Base-by-base conservation (phyloP, 2,888 invertebrate species). In the Diaprepes abbreviatus region DNA sequence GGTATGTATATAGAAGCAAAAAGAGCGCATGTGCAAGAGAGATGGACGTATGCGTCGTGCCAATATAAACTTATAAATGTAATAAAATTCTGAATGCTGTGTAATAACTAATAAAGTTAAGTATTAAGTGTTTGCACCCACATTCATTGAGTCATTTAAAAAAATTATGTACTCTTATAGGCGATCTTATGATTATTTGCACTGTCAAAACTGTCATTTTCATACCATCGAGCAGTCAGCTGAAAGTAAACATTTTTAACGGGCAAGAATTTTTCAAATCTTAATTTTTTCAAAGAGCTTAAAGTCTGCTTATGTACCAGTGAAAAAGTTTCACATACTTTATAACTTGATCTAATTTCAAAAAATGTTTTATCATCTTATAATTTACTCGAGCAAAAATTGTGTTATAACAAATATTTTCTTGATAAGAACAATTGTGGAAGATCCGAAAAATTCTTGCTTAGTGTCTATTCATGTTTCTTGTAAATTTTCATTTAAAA, bases 41-140 rank as follows among this genome's bases (percentile, higher is more conserved):
- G 50, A 59, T 70, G 66, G 71, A 73, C 63, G 74, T 40, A 60
- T 69, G 73, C 70, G 73, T 84, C 82, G 85, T 85, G 85, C 85
- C 85, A 85, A 85, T 84, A 84, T 80, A 81, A 81, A 76, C 78
- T 78, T 76, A 63, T 83, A 82, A 82, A 83, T 83, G 83, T 83
- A 83, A 82, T 79, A 80, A 81, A 81, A 78, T 81, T 78, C 80
- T 79, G 83, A 83, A 83, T 82, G 84, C 83, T 83, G 81, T 50
- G 48, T 50, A 45, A 24, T 45, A 21, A 72, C 77, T 74, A 87
- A 87, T 73, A 74, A 87, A 59, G 48, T 59, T 50, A 66, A 43
- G 19, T 17, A 81, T 80, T 83, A 81, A 82, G 82, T 83, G 83
- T 83, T 83, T 83, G 84, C 83, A 84, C 84, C 58, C 66, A 55